Evolutionary conservation across 92 coral and sea anemone genomes (phyloP).

Genomic region (Porites cylindrica): DNA sequence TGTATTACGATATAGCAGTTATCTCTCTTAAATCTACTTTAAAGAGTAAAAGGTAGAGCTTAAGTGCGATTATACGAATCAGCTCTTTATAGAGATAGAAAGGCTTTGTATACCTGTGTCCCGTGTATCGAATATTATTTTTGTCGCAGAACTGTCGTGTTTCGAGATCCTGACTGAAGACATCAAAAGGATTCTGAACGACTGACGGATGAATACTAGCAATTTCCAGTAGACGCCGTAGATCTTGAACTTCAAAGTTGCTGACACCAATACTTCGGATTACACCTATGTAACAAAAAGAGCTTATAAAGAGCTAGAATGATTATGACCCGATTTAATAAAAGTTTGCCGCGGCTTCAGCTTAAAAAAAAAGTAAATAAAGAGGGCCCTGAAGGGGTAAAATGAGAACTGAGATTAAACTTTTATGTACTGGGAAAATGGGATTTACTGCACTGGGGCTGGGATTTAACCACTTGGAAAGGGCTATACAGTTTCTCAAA

Average conservation of each 20-base stretch:
- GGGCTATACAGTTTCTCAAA: too few species aligned
- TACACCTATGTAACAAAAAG: constrained; percentile 60
- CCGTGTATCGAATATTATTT: constrained; percentile 89
- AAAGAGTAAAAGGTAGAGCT: neutral
- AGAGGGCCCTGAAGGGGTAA: too few species aligned
- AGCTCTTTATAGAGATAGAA: neutral
- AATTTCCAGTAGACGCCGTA: constrained; percentile 72
- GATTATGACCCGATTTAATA: neutral
- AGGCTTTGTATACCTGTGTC: constrained; percentile 72
- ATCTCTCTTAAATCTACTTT: too few species aligned
- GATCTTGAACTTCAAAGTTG: constrained; percentile 84
- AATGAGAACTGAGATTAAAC: too few species aligned
- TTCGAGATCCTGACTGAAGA: constrained; percentile 84
- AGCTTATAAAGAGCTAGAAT: neutral
- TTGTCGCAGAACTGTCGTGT: constrained; percentile 82
- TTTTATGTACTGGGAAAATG: too few species aligned
- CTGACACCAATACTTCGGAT: constrained; percentile 97
- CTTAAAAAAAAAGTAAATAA: too few species aligned
- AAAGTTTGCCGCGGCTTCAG: neutral
- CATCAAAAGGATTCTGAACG: constrained; percentile 92
- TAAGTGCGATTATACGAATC: neutral
- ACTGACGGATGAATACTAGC: constrained; percentile 84
- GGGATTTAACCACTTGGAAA: too few species aligned
- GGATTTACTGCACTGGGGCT: too few species aligned
- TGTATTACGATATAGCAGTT: too few species aligned